Evolutionary conservation across 2,888 invertebrate species (phyloP), one percentile per base, ranked within the genome.

Genomic region (Nomada flava): DNA sequence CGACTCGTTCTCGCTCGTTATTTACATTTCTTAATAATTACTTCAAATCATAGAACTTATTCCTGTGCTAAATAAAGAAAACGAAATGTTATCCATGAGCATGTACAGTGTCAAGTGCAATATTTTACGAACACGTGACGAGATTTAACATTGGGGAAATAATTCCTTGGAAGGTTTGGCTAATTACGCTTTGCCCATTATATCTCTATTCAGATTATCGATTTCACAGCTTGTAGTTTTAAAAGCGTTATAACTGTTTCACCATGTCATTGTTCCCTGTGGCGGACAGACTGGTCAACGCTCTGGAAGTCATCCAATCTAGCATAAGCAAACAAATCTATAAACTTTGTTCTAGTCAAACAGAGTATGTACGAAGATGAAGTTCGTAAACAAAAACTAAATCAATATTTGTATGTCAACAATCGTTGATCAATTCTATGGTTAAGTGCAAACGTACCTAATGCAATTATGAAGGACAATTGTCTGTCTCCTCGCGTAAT

Each of bases 261-360:
- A 15, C 15, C n/a, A 2, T 23, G 36, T 18, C 5, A 23, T 68
- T 55, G 36, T 68, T 55, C 15, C 1, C 36, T 3, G 5, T 1
- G 42, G 15, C 42, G 53, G 36, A 20, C 67, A 36, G 53, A 10
- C 36, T 60, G 71, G 71, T 71, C 71, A 63, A 62, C 20, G 50
- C 36, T 36, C 36, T 68, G 53, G 36, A 67, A 63, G 63, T 63
- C 59, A 29, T 57, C 55, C 72, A 55, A 63, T 69, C 26, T 59
- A 62, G 55, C 52, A 26, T 75, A 44, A 20, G 50, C 55, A 50
- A 71, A 62, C 71, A 71, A 71, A 52, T 71, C 62, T 36, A 23
- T 42, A 36, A 71, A 71, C 62, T 62, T 71, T 71, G 36, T 50
- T 62, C 20, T 52, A 20, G 50, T 29, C 59, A 36, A 47, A 52